Evolutionary conservation across 2,113 vertebrate species (phyloP).

Genomic region (Columbina picui): DNA sequence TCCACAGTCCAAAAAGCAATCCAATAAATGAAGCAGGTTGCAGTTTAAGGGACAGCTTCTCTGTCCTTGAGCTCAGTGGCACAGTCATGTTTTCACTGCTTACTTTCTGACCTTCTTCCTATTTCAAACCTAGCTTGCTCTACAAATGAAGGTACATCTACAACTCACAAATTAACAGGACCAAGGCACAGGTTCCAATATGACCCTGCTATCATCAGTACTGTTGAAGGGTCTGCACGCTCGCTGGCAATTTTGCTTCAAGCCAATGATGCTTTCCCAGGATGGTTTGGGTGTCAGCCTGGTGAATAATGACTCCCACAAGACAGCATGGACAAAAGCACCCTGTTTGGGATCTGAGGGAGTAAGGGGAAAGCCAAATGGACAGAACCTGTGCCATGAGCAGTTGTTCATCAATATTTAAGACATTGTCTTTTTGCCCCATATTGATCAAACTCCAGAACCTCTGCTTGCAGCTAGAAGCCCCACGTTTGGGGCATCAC

Average conservation of each 20-base stretch:
- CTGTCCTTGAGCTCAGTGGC: neutral
- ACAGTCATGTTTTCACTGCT: neutral
- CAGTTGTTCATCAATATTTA: neutral
- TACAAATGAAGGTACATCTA: neutral
- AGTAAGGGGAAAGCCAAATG: neutral
- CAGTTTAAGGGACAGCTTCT: neutral
- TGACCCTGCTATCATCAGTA: neutral
- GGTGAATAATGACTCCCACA: neutral
- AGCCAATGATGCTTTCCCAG: neutral
- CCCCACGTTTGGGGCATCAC: neutral
- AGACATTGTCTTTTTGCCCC: neutral
- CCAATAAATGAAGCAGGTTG: neutral
- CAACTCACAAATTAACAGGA: neutral
- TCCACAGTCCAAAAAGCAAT: neutral
- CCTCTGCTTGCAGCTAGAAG: neutral
- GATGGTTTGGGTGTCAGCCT: neutral
- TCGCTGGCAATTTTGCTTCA: neutral
- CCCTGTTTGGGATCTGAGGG: neutral
- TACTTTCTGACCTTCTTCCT: neutral
- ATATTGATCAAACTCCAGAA: neutral
- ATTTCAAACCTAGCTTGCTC: neutral
- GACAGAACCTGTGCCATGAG: neutral
- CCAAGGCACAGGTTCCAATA: neutral
- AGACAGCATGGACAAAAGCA: neutral
- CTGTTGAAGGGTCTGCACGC: neutral